Conservation (phyloP, 2,888 invertebrate species). For the Gerris lacustris region DNA sequence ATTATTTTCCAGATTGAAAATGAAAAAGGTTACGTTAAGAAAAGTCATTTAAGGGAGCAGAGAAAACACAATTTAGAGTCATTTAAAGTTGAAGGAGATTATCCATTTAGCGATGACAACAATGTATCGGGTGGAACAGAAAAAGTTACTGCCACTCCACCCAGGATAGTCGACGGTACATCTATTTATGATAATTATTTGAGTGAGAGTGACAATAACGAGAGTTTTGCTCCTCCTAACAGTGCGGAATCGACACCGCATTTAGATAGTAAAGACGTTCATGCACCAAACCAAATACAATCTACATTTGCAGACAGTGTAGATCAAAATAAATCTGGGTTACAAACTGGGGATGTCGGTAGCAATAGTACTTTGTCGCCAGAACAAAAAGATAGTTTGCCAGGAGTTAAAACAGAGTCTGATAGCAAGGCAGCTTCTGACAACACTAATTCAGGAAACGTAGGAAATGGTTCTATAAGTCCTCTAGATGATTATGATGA, state of each 20-base stretch:
- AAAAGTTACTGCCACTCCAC: background rate
- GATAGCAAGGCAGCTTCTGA: too few relatives aligned
- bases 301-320: background rate
- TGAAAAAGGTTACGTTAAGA: background rate
- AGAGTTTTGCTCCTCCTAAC: background rate
- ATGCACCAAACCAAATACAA: background rate
- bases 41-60: background rate
- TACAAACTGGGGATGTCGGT: too few relatives aligned
- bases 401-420: too few relatives aligned
- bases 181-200: background rate
- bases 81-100: background rate
- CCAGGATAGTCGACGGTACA: background rate
- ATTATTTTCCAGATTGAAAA: background rate
- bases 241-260: background rate
- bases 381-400: too few relatives aligned
- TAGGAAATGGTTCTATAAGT: background rate
- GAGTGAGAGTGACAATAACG: background rate
- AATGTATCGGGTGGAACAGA: too few relatives aligned
- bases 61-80: background rate
- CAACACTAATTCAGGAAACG: too few relatives aligned
- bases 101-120: too few relatives aligned
- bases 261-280: background rate
- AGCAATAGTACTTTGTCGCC: too few relatives aligned
- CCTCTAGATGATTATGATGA: background rate
- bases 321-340: background rate